phyloP scores from a whole-genome alignment of 92 coral and sea anemone genomes.

The Umimayanthus kanabou region DNA sequence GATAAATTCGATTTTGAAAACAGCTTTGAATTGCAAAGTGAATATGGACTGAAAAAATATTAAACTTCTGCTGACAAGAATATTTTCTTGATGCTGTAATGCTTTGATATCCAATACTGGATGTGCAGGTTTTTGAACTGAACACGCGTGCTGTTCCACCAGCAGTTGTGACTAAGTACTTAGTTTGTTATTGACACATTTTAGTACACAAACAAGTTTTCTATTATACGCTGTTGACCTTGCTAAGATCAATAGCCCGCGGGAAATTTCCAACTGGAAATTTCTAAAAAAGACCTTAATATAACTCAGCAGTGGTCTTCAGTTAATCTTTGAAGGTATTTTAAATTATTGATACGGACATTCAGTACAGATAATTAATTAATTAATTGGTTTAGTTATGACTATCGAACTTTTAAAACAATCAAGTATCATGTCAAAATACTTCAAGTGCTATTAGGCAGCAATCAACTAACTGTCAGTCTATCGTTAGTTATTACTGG shows the following conservation, averaged over 20 bases:
- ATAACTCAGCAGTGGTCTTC: background rate
- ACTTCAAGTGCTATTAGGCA: too few species aligned
- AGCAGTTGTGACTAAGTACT: background rate
- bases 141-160: background rate
- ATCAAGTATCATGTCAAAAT: too few species aligned
- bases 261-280: background rate
- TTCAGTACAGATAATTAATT: background rate
- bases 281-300: too few species aligned
- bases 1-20: too few species aligned
- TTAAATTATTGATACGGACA: background rate
- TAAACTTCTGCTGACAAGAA: background rate
- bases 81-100: background rate
- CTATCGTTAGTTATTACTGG: too few species aligned
- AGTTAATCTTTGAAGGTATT: background rate
- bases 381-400: too few species aligned
- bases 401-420: too few species aligned
- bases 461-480: too few species aligned
- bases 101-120: constrained; percentile 3
- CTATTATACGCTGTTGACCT: background rate
- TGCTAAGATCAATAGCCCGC: background rate
- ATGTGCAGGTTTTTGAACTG: constrained; percentile 21
- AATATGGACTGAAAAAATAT: background rate
- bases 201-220: background rate
- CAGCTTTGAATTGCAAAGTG: too few species aligned
- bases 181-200: background rate